Evolutionary conservation across 1,140 invertebrate species (phyloP), one percentile per base, ranked within the genome.

Genomic region (Apocrypta bakeri): DNA sequence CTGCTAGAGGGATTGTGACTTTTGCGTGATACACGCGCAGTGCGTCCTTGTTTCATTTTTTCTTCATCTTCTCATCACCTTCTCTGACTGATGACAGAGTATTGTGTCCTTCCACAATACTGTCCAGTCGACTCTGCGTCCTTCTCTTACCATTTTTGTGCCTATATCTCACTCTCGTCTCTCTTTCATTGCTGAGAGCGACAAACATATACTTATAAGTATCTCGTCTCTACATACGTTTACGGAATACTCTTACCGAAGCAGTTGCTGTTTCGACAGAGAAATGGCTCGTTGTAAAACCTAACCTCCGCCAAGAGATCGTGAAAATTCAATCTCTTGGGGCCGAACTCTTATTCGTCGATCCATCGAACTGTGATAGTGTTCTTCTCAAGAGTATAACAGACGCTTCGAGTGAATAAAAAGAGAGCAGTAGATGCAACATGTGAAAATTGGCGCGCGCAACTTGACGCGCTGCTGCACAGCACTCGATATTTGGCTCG

Each of bases 391-490:
- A n/a, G n/a, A n/a, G n/a, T n/a, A n/a, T n/a, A n/a, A n/a, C n/a
- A n/a, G n/a, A n/a, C n/a, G n/a, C n/a, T n/a, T n/a, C n/a, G n/a
- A n/a, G n/a, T n/a, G n/a, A n/a, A 37, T 37, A 37, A 37, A 37
- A 37, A 37, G 33, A 37, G 33, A 56, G 48, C 48, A 56, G 48
- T 21, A 9, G 14, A 42, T 0, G 33, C 37, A 73, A 73, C 21
- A 73, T 73, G 71, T 42, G 17, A 69, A 69, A 69, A 33, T 69
- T 69, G 68, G 68, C 68, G 68, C 68, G 68, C 21, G 29, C 68
- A 11, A 69, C 17, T 31, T 11, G 4, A 48, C 42, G 42, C 42
- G 42, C 42, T 12, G 24, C n/a, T n/a, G n/a, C n/a, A n/a, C 68
- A 66, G 11, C 48, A 0, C 17, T 56, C 17, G 21, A 56, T 21